Base-by-base conservation (phyloP, 2,888 invertebrate species). In the Adelphocoris suturalis region DNA sequence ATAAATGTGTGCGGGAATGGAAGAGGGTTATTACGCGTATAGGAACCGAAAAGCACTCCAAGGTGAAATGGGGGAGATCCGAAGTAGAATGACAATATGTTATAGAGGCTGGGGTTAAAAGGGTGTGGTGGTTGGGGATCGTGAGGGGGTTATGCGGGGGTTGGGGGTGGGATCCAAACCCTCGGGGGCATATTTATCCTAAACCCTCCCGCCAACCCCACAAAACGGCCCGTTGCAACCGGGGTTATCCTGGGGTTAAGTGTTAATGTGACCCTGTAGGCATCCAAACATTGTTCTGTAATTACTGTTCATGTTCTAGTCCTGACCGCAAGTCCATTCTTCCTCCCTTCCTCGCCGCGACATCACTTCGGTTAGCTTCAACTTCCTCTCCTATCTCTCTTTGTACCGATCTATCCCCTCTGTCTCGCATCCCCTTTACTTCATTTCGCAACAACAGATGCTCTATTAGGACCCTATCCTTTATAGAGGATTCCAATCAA, bases 221-320 rank as follows among this genome's bases (percentile, higher is more conserved):
- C 75, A 68, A 86, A 86, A 75, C 27, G 76, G 75, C 82, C 2
- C 5, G 48, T 19, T 76, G 12, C 61, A 5, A 19, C 14, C 27
- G 37, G 75, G 48, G 68, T 68, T 86, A 75, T 80, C 57, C 82
- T 14, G 37, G 81, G 82, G 89, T 89, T 82, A 82, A 89, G 82
- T 89, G 89, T 89, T 89, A 89, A 89, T 89, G 89, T 82, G 82
- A 89, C 89, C 89, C 82, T 48, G 81, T 82, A 89, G 89, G 81
- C 81, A 82, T 57, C 82, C 81, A 89, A 89, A 89, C 89, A 89
- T 89, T 89, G 89, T 89, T 89, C 89, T 28, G 89, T 89, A 89
- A 89, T 89, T 89, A 89, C 89, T 82, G 89, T 89, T 82, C 89
- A 82, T 89, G 89, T 89, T 88, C 89, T 81, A 61, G 82, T 61